Evolutionary conservation across 2,888 invertebrate genomes (phyloP), one percentile per base, ranked within the genome.

Genomic region (Hydrotaea cyrtoneurina): DNA sequence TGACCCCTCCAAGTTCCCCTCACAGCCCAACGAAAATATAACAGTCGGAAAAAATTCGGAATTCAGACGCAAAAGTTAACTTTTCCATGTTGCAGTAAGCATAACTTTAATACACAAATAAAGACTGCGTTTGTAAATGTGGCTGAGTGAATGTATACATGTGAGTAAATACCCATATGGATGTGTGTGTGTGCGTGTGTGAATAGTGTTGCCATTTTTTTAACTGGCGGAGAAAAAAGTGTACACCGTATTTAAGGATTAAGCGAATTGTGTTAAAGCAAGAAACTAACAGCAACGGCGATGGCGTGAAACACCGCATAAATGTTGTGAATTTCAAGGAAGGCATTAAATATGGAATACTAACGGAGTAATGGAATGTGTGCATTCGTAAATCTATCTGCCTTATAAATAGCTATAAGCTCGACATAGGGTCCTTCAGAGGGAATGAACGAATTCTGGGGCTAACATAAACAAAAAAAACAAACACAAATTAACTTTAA

Each of bases 211-310:
- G 59, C 59, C 8, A 15, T 59, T 62, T 50, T 43, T 53, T n/a
- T 23, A 17, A 57, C 43, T 71, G 15, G n/a, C n/a, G n/a, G n/a
- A n/a, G 36, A 80, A 79, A 62, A 26, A 31, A 72, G 13, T 79
- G 66, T 76, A 75, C 66, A 76, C 73, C 73, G 78, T 59, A 84
- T 79, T 84, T 79, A 81, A 78, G 76, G 78, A 84, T 84, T 84
- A 78, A 81, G 71, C 13, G 75, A 83, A 80, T 83, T 83, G 71
- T 74, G 71, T 77, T 59, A 23, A 53, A 31, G 21, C 19, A 62
- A 39, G 31, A 73, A 66, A 55, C 59, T 31, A 66, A 73, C 19
- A 66, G 21, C 11, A 15, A 59, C 19, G 53, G 36, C 0, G 23
- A 36, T 36, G 53, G 13, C 50, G 10, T 57, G 31, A 39, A 43